Evolutionary conservation across 2,113 vertebrate species (phyloP), one percentile per base, ranked within the genome.

Genomic region (Xenopus borealis): DNA sequence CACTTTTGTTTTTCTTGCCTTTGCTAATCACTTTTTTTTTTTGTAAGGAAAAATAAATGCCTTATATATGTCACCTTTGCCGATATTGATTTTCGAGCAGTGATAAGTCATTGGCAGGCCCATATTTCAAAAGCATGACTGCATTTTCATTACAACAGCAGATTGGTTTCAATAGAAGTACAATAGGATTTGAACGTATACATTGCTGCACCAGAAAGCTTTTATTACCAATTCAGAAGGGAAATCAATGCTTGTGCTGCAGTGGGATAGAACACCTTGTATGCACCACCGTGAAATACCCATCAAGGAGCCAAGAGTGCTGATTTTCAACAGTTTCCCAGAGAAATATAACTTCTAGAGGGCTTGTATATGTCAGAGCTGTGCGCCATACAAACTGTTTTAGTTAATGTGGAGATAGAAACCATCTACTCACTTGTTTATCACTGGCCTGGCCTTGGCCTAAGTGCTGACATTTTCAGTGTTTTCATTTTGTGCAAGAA

Each of bases 1-100:
- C 73, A 57, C 57, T 59, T 69, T 75, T 75, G 64, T 67, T 74
- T 75, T 62, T 44, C 23, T 46, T 18, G 12, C 30, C 46, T 19
- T 40, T 20, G 47, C 67, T 70, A 53, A 62, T 76, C 59, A 62
- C 66, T 62, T 18, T 64, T 18, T 64, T 64, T 62, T 67, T 68
- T 68, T 52, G 65, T n/a, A 69, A 63, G 73, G 59, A 69, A 55
- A 40, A 69, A 70, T 70, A 76, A 64, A 64, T 64, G 44, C 61
- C 57, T 70, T 77, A 68, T 77, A 70, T 70, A 64, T 77, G 74
- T 76, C 74, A 70, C 74, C 74, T 70, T 70, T 68, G 72, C 59
- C 59, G 57, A 64, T 77, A 77, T 77, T 77, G 74, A 77, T 70
- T 70, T n/a, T 57, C 30, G 59, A 20, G 50, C 74, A 70, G 74